Conservation (phyloP, 2,888 invertebrate species). For the Synanthedon formicaeformis region DNA sequence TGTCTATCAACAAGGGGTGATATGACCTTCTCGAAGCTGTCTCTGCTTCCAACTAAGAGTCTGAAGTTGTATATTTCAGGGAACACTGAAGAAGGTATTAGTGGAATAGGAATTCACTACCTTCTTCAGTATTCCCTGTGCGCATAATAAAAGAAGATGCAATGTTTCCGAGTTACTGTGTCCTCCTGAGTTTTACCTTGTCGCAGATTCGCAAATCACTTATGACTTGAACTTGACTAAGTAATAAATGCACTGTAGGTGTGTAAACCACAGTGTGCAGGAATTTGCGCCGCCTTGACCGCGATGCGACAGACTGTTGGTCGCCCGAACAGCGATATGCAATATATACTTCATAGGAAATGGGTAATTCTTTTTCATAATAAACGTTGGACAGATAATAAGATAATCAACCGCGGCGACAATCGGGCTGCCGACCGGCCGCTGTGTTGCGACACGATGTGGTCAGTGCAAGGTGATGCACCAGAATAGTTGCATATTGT, state of each 20-base stretch:
- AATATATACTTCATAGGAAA: neutral
- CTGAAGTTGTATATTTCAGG: no score
- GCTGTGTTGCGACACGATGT: constrained; percentile 3
- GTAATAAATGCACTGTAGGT: neutral
- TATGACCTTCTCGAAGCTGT: no score
- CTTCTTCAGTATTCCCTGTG: no score
- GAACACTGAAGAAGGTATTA: no score
- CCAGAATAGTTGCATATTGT: constrained; percentile 43
- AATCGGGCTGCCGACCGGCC: constrained; percentile 1
- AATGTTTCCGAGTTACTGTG: no score
- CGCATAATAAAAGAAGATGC: no score
- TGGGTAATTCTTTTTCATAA: no score
- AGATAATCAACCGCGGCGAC: neutral
- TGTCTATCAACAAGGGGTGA: no score
- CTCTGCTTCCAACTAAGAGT: no score
- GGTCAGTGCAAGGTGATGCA: constrained; percentile 18
- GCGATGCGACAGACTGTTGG: constrained; percentile 17
- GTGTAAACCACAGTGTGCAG: neutral
- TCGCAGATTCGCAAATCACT: neutral
- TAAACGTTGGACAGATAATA: no score
- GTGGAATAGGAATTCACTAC: no score
- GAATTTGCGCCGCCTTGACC: constrained; percentile 12
- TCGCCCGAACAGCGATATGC: constrained; percentile 7
- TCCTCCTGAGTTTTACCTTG: no score
- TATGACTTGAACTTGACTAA: neutral